Conservation (phyloP, 2,797 vertebrate genomes). For the Sebastes iracundus region DNA sequence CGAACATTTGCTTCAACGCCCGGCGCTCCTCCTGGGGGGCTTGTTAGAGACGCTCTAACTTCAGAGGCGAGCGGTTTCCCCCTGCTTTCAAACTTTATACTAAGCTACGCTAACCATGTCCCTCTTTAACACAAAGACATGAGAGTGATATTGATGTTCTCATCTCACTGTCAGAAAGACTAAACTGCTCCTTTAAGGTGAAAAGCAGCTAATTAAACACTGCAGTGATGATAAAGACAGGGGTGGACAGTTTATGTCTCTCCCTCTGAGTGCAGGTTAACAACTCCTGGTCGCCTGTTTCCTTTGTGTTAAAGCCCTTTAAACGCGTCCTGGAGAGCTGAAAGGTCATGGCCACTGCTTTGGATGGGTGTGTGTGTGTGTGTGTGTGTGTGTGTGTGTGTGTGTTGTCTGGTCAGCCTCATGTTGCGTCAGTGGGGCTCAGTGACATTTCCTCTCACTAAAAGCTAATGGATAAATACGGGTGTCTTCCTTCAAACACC, state of each 20-base stretch:
- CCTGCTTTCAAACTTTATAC: too few species aligned
- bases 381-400: background rate
- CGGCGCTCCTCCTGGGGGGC: too few species aligned
- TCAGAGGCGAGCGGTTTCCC: too few species aligned
- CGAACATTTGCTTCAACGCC: too few species aligned
- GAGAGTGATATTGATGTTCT: background rate
- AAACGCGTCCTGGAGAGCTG: constrained; percentile 37
- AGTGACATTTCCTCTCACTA: constrained; percentile 52
- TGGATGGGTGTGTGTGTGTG: background rate
- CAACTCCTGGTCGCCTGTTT: background rate
- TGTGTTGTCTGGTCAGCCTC: constrained; percentile 1
- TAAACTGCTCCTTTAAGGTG: background rate
- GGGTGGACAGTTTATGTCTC: background rate
- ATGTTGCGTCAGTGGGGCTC: constrained; percentile 22
- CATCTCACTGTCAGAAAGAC: background rate
- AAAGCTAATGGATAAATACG: constrained; percentile 59
- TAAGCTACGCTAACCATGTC: background rate
- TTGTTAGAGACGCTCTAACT: too few species aligned
- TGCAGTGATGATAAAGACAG: background rate
- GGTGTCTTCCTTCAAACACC: constrained; percentile 39
- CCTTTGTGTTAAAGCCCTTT: constrained; percentile 50
- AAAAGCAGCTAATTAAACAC: background rate
- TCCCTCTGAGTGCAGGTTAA: constrained; percentile 30
- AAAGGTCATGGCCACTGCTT: constrained; percentile 49
- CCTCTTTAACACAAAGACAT: background rate